Conservation (phyloP, 2,797 vertebrate genomes). For the Oreonectes daqikongensis region DNA sequence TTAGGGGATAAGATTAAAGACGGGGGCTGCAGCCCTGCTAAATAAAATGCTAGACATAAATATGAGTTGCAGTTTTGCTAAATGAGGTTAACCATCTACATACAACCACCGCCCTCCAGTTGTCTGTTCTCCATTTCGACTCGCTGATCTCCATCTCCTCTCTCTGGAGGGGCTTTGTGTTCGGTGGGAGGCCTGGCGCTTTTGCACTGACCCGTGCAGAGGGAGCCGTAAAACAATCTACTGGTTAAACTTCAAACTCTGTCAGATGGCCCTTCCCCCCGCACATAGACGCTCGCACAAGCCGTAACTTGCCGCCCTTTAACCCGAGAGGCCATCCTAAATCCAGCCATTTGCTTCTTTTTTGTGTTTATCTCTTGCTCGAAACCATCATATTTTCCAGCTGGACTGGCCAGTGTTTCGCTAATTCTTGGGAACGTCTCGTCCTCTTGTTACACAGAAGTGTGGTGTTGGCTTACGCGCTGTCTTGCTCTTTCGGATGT, state of each 20-base stretch:
- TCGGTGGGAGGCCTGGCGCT: conserved; percentile 39
- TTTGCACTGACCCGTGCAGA: conserved; percentile 37
- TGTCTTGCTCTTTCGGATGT: conserved; percentile 29
- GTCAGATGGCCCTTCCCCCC: conserved; percentile 24
- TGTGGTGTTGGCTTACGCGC: conserved; percentile 30
- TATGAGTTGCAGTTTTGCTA: background rate
- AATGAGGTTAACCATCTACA: background rate
- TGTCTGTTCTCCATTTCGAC: conserved; percentile 28
- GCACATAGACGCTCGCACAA: conserved; percentile 15
- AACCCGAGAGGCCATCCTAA: conserved; percentile 7
- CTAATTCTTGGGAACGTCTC: conserved; percentile 34
- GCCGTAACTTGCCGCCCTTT: background rate
- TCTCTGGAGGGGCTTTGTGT: conserved; percentile 21
- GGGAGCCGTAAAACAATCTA: conserved; percentile 47
- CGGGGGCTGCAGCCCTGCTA: background rate
- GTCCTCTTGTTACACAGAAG: conserved; percentile 38
- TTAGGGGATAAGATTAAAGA: background rate
- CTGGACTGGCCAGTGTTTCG: conserved; percentile 27
- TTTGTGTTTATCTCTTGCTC: conserved; percentile 20
- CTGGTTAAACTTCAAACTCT: conserved; percentile 50
- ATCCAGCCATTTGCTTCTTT: conserved; percentile 10
- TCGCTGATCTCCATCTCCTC: background rate
- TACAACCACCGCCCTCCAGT: background rate
- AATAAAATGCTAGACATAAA: background rate
- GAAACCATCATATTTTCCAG: conserved; percentile 37